These are phyloP conservation scores for Haemorhous mexicanus DNA, from an alignment of 2,113 vertebrate genomes.

Conservation along the genomic window DNA sequence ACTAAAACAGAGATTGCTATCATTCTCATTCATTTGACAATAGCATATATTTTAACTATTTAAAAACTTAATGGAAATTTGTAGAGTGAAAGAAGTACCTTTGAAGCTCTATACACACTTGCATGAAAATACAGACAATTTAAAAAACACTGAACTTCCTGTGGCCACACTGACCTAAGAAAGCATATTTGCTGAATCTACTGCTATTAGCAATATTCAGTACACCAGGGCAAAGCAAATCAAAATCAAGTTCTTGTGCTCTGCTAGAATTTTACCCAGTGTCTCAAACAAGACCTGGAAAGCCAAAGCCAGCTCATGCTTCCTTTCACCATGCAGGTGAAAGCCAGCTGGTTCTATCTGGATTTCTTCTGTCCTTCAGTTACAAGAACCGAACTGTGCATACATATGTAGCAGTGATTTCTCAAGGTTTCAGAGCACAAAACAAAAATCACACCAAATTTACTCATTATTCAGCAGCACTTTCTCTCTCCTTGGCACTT, in stretches of 20 bases:
- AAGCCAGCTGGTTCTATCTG: not conserved
- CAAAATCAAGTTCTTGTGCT: not conserved
- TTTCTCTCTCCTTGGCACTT: not conserved
- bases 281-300: not conserved
- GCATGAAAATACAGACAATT: not conserved
- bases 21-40: not conserved
- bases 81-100: not conserved
- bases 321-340: not conserved
- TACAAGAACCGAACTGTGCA: not conserved
- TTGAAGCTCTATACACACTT: not conserved
- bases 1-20: not conserved
- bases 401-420: accelerated
- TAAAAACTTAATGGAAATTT: not conserved
- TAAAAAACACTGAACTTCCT: not conserved
- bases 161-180: not conserved
- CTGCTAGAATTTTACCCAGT: not conserved
- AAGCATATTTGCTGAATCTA: not conserved
- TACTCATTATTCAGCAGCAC: not conserved
- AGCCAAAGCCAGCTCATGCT: not conserved
- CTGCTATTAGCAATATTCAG: not conserved
- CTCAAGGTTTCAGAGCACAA: not conserved
- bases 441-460: not conserved
- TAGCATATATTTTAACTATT: not conserved
- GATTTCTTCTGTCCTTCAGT: not conserved
- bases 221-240: not conserved